Percentiles rank a stretch among this genome's conserved stretches.
phyloP scores from a whole-genome alignment of 2,113 vertebrate genomes.

The Hiodon alosoides region DNA sequence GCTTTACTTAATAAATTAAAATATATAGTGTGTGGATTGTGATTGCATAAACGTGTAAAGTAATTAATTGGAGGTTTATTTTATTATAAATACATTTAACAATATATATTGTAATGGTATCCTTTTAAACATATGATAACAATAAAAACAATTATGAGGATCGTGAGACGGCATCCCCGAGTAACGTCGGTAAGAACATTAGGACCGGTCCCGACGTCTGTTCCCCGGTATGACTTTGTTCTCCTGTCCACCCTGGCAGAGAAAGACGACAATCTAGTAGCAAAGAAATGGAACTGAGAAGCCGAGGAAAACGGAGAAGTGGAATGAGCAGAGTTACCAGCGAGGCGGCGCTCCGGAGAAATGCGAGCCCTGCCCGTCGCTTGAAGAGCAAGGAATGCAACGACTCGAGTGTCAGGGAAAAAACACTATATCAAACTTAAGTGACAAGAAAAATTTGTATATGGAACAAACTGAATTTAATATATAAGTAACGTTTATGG shows the following conservation, averaged over 20 bases:
- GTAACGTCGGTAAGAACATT: too few relatives aligned
- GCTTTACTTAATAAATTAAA: too few relatives aligned
- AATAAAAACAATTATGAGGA: too few relatives aligned
- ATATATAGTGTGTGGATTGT: too few relatives aligned
- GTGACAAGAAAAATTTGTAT: slow-evolving; percentile 47
- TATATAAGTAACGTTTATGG: slow-evolving; percentile 57
- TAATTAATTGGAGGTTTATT: too few relatives aligned
- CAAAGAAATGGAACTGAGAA: slow-evolving; percentile 40
- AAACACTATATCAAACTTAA: slow-evolving; percentile 5
- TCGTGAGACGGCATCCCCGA: too few relatives aligned
- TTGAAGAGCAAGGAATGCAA: slow-evolving; percentile 28
- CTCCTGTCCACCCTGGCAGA: too few relatives aligned
- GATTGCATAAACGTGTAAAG: too few relatives aligned
- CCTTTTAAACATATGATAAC: too few relatives aligned
- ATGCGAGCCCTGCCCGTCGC: slow-evolving; percentile 31
- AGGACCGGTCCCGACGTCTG: background rate
- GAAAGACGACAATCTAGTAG: too few relatives aligned
- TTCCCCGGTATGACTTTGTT: background rate
- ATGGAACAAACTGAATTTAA: slow-evolving; percentile 62
- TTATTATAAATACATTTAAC: too few relatives aligned
- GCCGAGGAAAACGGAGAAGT: slow-evolving; percentile 26
- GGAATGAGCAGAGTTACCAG: slow-evolving; percentile 9
- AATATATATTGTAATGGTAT: too few relatives aligned
- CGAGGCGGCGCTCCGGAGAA: background rate
- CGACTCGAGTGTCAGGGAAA: slow-evolving; percentile 11